These are phyloP conservation scores for Onychostruthus taczanowskii DNA, from an alignment of 2,113 vertebrate genomes.

Conservation along the genomic window DNA sequence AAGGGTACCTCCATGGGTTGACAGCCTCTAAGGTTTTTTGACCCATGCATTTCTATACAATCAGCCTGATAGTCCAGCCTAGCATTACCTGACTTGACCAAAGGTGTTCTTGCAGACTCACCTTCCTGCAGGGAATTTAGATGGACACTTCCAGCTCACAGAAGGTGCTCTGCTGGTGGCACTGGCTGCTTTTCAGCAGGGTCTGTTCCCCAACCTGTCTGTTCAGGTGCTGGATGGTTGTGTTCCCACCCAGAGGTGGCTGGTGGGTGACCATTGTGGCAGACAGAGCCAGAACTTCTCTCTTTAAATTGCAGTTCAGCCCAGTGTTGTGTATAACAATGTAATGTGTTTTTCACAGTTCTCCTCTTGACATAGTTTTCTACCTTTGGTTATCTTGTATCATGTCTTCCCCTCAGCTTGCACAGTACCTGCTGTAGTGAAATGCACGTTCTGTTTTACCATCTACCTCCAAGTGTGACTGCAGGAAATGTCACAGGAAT, in stretches of 20 bases:
- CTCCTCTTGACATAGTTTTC: accelerated
- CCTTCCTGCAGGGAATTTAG: neutral
- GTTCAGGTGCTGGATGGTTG: neutral
- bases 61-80: neutral
- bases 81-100: neutral
- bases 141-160: neutral
- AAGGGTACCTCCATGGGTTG: neutral
- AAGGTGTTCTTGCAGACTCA: neutral
- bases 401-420: neutral
- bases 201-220: neutral
- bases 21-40: neutral
- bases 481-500: neutral
- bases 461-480: neutral
- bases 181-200: neutral
- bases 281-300: neutral
- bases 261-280: accelerated
- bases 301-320: neutral
- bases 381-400: neutral
- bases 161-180: neutral
- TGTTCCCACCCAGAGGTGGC: neutral
- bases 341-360: neutral
- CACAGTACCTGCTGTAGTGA: neutral
- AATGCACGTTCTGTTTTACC: neutral
- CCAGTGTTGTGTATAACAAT: neutral
- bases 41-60: neutral